Base-by-base conservation (phyloP, 1,140 invertebrate genomes). In the Cheumatopsyche charites region DNA sequence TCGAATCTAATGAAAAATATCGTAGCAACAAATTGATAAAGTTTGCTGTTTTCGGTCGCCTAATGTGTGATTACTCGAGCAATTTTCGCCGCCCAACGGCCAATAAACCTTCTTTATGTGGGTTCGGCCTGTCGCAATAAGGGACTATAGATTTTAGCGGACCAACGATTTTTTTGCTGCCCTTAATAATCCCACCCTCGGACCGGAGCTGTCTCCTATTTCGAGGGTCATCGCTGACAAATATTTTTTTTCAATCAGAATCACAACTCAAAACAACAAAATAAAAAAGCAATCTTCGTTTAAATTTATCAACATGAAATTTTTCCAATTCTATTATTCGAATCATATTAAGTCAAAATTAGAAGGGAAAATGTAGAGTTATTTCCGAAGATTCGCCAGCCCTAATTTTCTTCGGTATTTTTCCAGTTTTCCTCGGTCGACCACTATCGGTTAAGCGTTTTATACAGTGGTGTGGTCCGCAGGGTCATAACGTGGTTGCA, bases 41-140 rank as follows among this genome's bases (percentile, higher is more conserved):
- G 66, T 68, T 68, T 68, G 66, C 55, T 68, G 66, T 52, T 68
- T 68, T 55, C 21, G 62, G 65, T 15, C 66, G 15, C 66, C 36
- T 68, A 68, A 68, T 68, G 47, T 68, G 66, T 68, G 66, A 68
- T 68, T 55, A 68, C 66, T 55, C 26, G 17, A 25, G 66, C 66
- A 68, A 68, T 68, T 68, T 68, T 45, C 47, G 45, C 41, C 66
- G 41, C 63, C 66, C 66, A 58, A 68, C 15, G 36, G 45, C 66
- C 66, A 55, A 68, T 68, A 68, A 55, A 68, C 45, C 66, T 49
- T 68, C 66, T 68, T 68, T 68, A 68, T 68, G 66, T 41, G 21
- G 21, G 36, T 21, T 25, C n/a, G 17, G 66, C 17, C 21, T 12
- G 55, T 23, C 55, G 55, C 42, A 68, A 68, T 68, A 68, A 68